Base-by-base conservation (phyloP, 2,113 vertebrate species). In the Pollachius pollachius region DNA sequence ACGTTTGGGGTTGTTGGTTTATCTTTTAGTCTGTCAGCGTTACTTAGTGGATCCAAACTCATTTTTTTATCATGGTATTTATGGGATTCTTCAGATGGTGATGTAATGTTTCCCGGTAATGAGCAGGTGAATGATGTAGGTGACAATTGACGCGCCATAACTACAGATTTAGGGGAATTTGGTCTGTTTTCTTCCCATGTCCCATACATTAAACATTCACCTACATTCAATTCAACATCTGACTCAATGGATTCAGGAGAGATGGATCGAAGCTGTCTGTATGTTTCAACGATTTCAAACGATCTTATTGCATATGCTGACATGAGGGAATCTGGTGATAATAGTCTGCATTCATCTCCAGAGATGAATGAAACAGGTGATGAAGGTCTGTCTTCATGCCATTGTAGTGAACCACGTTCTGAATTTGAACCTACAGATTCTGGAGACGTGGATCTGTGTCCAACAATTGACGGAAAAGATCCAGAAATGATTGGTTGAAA, bases 301-400 rank as follows among this genome's bases (percentile, higher is more conserved):
- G 59, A 15, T 58, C 6, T 13, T 34, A 30, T 21, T 62, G 48
- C 80, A 30, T 75, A 90, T 2, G 81, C 71, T 41, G 81, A 74
- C 66, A 89, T 62, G 6, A 82, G 86, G 15, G 84, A 91, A 64
- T 84, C 85, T 74, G 81, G 84, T 34, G 77, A 73, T 12, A 85
- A 23, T 30, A 2, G 25, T 9, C 61, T 75, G 30, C 67, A 71
- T 59, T 83, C 74, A 76, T 83, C 73, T 60, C 65, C 70, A 65
- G 81, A 88, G 25, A 21, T 54, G 54, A 71, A 64, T 69, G 89
- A 91, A n/a, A 27, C 72, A 54, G 85, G 80, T 64, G 86, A 91
- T 56, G 65, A 73, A 0, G 21, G 59, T 79, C 81, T 80, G 2
- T 21, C 56, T 7, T 82, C 72, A 74, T 64, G 37, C 37, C 19